Conservation (phyloP, 2,888 invertebrate species). For the Homarus gammarus region DNA sequence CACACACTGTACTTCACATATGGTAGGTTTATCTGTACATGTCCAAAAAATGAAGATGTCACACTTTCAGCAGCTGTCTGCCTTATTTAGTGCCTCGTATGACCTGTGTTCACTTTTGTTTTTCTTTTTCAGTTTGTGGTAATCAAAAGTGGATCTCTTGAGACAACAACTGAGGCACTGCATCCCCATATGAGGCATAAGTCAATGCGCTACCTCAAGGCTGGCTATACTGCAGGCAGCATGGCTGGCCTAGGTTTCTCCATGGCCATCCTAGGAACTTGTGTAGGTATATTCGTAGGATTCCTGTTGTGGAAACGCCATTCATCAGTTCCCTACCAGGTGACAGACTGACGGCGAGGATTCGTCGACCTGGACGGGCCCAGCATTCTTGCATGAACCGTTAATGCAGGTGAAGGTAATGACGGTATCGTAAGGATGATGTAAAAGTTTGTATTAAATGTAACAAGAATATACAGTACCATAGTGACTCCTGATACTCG, state of each 20-base stretch:
- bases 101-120: not conserved
- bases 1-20: no score
- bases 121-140: constrained; percentile 77
- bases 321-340: constrained; percentile 60
- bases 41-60: no score
- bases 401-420: not conserved
- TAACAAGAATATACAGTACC: no score
- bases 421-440: not conserved
- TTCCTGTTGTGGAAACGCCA: constrained; percentile 79
- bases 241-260: constrained; percentile 79
- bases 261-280: constrained; percentile 79
- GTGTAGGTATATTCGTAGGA: constrained; percentile 78
- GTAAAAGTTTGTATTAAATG: no score
- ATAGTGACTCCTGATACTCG: no score
- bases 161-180: constrained; percentile 78
- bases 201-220: constrained; percentile 74
- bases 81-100: no score
- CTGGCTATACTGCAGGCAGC: constrained; percentile 77
- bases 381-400: constrained; percentile 51
- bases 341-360: constrained; percentile 72
- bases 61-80: no score
- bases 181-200: constrained; percentile 77
- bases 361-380: constrained; percentile 57
- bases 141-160: constrained; percentile 78
- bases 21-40: no score